Percentiles rank a stretch among this genome's conserved stretches.
Evolutionary conservation across 1,140 invertebrate species (phyloP).

Genomic region (Parapsyche elsis): DNA sequence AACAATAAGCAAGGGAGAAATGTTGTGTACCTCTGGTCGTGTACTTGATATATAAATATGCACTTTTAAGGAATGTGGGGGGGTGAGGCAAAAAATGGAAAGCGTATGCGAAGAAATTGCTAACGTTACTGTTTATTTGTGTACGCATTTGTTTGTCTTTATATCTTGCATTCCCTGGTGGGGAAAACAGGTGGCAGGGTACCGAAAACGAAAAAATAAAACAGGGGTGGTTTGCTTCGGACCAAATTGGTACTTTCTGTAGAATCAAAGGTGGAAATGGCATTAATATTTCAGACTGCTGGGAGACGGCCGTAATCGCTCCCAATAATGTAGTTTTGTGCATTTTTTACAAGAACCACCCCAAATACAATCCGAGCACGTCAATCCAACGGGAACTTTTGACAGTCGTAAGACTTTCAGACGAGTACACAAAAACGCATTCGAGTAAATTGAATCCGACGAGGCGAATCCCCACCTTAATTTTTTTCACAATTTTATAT

Average conservation of each 20-base stretch:
- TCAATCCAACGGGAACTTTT: neutral
- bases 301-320: neutral
- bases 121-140: constrained; percentile 47
- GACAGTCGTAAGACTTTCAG: constrained; percentile 20
- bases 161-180: neutral
- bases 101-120: constrained; percentile 38
- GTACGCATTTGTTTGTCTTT: constrained; percentile 46
- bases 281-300: constrained; percentile 53
- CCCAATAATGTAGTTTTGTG: neutral
- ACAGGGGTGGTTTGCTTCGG: neutral
- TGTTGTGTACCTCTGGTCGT: constrained; percentile 1
- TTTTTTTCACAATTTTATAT: no score
- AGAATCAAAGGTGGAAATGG: constrained; percentile 55
- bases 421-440: constrained; percentile 44
- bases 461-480: constrained; percentile 24
- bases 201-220: neutral
- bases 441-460: constrained; percentile 52
- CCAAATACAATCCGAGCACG: neutral
- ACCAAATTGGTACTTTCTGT: constrained; percentile 42
- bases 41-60: neutral
- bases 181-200: neutral
- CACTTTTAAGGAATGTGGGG: neutral
- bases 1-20: neutral
- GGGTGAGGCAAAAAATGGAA: neutral
- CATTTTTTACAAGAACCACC: neutral